A percentile compares a stretch with the other conserved stretches of the same genome.
phyloP scores from a whole-genome alignment of 2,113 vertebrate species.

The Lophura nycthemera region DNA sequence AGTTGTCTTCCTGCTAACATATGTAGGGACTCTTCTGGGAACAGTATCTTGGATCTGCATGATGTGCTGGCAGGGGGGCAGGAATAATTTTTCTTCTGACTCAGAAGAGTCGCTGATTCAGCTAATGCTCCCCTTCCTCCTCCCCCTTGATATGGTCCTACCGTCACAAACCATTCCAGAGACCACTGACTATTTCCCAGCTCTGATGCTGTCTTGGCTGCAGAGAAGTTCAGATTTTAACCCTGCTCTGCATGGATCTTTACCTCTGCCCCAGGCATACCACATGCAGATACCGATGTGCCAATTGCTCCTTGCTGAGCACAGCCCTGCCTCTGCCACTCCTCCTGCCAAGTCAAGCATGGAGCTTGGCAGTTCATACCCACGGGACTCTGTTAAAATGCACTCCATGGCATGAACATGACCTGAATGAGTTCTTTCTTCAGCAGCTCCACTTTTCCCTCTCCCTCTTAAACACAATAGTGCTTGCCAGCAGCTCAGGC shows the following conservation, averaged over 20 bases:
- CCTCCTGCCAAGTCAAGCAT: not conserved
- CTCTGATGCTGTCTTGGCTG: not conserved
- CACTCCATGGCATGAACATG: accelerated
- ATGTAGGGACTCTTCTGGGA: not conserved
- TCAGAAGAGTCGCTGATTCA: not conserved
- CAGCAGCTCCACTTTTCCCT: not conserved
- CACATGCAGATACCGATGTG: accelerated
- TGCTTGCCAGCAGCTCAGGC: not conserved
- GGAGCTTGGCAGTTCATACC: not conserved
- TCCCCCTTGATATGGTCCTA: not conserved
- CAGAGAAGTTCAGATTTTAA: not conserved
- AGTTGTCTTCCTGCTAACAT: not conserved
- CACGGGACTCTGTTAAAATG: not conserved
- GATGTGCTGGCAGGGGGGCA: not conserved
- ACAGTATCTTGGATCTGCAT: not conserved
- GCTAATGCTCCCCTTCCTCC: not conserved
- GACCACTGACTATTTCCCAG: accelerated
- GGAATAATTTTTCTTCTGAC: not conserved
- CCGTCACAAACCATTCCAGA: not conserved
- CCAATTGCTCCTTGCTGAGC: accelerated
- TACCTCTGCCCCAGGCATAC: not conserved
- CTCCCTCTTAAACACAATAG: not conserved
- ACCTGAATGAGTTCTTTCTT: not conserved
- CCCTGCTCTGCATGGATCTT: not conserved
- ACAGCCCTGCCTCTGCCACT: not conserved